phyloP scores from a whole-genome alignment of 2,797 vertebrate species.

The Uromys caudimaculatus region DNA sequence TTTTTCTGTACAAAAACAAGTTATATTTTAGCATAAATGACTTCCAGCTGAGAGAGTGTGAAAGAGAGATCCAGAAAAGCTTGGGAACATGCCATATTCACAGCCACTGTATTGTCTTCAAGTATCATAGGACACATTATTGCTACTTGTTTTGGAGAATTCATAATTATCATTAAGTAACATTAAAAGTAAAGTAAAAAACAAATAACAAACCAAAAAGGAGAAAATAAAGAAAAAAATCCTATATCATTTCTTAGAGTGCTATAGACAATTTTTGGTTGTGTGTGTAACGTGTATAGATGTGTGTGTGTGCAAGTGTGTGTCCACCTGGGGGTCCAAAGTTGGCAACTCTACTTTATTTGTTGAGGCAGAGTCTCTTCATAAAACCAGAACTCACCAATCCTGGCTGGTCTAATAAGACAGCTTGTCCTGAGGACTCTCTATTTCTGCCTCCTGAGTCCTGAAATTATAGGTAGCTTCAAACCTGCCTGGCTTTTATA shows the following conservation, averaged over 20 bases:
- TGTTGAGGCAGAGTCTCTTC: background rate
- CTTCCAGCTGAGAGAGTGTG: constrained; percentile 15
- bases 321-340: no score
- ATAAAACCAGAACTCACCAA: no score
- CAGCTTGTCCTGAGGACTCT: background rate
- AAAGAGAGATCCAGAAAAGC: background rate
- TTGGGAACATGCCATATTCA: background rate
- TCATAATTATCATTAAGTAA: background rate
- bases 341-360: background rate
- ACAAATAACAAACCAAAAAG: constrained; percentile 31
- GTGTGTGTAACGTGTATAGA: no score
- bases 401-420: background rate
- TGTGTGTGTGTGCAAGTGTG: background rate
- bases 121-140: background rate
- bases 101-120: background rate
- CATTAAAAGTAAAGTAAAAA: background rate
- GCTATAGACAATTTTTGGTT: background rate
- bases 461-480: background rate
- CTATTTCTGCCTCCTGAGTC: background rate
- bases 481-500: background rate
- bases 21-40: constrained; percentile 23
- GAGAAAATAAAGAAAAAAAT: background rate
- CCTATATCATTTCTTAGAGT: background rate
- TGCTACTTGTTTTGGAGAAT: background rate
- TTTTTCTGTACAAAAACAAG: background rate